phyloP scores from a whole-genome alignment of 2,888 invertebrate genomes.

The Tyria jacobaeae region DNA sequence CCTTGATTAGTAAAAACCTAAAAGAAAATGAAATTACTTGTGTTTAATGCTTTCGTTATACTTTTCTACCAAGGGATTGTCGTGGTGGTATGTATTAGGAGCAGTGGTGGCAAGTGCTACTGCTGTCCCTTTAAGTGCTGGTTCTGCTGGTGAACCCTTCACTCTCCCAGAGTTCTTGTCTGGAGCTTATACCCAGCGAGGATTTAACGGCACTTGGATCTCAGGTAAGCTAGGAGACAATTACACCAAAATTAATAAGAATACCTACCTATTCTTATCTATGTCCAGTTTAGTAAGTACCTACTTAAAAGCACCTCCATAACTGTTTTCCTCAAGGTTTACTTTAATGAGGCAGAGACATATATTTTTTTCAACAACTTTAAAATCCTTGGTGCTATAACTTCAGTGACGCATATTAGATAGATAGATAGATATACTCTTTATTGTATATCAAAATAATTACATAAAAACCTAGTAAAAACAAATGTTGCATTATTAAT shows the following conservation, averaged over 20 bases:
- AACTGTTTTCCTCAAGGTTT: background rate
- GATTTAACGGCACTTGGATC: conserved; percentile 89
- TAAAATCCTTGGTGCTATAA: too few species aligned
- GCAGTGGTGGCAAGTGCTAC: conserved; percentile 59
- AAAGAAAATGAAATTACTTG: too few species aligned
- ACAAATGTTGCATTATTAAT: too few species aligned
- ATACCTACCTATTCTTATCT: background rate
- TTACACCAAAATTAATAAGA: background rate
- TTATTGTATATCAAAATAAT: too few species aligned
- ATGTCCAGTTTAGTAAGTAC: background rate
- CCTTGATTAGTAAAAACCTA: background rate
- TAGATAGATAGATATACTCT: too few species aligned
- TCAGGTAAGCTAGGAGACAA: conserved; percentile 76
- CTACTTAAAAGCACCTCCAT: background rate
- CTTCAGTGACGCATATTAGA: too few species aligned
- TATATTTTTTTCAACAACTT: too few species aligned
- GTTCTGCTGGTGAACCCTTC: conserved; percentile 33
- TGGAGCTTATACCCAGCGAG: conserved; percentile 71
- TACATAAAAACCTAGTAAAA: too few species aligned
- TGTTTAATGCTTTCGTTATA: too few species aligned
- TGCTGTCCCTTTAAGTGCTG: conserved; percentile 53
- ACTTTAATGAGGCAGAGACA: too few species aligned
- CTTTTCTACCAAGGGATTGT: conserved; percentile 48
- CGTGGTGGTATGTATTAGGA: conserved; percentile 61
- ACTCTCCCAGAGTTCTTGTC: conserved; percentile 75